Percentiles rank a stretch among this genome's conserved stretches.
These are phyloP conservation scores for Eremobia ochroleuca DNA, from an alignment of 2,888 invertebrate genomes.

Conservation along the genomic window DNA sequence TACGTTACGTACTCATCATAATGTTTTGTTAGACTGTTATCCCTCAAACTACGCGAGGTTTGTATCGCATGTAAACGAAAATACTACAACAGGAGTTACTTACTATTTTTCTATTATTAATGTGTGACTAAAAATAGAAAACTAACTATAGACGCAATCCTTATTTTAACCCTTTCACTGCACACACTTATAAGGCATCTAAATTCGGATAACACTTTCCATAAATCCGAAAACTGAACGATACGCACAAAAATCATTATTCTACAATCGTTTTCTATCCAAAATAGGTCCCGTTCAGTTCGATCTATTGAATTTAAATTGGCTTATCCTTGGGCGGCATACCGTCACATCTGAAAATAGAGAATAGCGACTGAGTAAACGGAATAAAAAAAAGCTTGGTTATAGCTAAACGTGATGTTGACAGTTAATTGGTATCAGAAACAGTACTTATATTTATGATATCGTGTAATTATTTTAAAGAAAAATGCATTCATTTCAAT, in stretches of 20 bases:
- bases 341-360: constrained; percentile 16
- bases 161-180: neutral
- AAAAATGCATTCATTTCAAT: no score
- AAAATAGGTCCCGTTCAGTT: constrained; percentile 22
- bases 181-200: neutral
- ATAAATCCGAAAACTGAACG: constrained; percentile 6
- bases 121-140: neutral
- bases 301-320: constrained; percentile 38
- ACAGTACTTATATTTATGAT: no score
- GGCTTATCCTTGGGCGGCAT: neutral
- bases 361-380: neutral
- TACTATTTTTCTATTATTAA: neutral
- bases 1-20: no score
- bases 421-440: neutral
- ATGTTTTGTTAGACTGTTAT: no score
- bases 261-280: constrained; percentile 11
- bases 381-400: neutral
- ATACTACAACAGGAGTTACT: neutral
- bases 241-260: constrained; percentile 6
- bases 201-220: constrained; percentile 13
- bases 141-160: neutral
- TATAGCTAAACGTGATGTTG: neutral
- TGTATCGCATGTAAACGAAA: neutral
- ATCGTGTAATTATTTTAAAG: no score
- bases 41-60: no score